Evolutionary conservation across 2,888 invertebrate genomes (phyloP).

Genomic region (Tetragonisca angustula): DNA sequence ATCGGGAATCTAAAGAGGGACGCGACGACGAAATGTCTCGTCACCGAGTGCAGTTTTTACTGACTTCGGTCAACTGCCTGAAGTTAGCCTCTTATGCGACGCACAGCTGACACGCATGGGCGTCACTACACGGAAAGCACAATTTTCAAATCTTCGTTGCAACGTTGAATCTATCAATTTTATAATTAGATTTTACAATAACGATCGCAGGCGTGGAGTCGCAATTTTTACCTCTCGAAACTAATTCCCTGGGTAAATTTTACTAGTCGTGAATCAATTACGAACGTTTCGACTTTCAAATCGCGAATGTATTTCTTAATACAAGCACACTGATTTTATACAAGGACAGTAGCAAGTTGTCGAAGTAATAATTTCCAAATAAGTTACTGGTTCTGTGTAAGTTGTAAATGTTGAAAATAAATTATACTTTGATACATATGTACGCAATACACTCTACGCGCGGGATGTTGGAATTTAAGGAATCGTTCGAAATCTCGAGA

Average conservation of each 20-base stretch:
- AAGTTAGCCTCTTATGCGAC: slow-evolving; percentile 53
- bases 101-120: slow-evolving; percentile 66
- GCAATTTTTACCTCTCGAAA: background rate
- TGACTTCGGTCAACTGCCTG: slow-evolving; percentile 56
- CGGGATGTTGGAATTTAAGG: background rate
- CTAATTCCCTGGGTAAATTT: background rate
- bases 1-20: slow-evolving; percentile 40
- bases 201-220: background rate
- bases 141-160: background rate
- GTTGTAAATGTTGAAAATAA: no score
- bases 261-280: background rate
- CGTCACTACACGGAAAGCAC: slow-evolving; percentile 27
- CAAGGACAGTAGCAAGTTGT: background rate
- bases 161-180: background rate
- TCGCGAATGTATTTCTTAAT: background rate
- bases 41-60: slow-evolving; percentile 55
- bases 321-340: background rate
- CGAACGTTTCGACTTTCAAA: background rate
- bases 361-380: no score
- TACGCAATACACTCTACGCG: background rate
- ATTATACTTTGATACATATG: no score
- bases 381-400: no score
- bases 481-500: background rate
- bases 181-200: background rate
- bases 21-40: slow-evolving; percentile 50